Conservation (phyloP, 2,797 vertebrate species). For the Setipinna tenuifilis region DNA sequence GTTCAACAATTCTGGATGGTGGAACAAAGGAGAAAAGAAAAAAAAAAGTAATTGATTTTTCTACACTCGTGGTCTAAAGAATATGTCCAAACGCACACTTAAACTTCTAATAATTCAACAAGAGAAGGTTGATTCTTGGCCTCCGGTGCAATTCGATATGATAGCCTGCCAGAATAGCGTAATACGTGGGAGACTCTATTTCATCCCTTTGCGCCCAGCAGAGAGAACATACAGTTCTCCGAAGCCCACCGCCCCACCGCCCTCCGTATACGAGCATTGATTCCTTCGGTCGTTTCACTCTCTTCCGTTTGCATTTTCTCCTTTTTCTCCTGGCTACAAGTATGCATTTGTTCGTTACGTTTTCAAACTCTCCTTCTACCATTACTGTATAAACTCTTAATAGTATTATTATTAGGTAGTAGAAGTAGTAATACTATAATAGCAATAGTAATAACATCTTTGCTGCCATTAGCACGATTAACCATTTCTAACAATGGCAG, state of each 20-base stretch:
- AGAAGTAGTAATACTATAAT: too few species aligned
- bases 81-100: background rate
- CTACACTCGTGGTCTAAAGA: background rate
- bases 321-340: too few species aligned
- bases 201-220: background rate
- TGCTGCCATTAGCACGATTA: too few species aligned
- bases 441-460: background rate
- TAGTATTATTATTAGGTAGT: background rate
- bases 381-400: too few species aligned
- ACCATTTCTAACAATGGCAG: too few species aligned
- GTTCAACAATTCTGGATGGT: background rate
- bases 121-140: background rate
- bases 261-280: background rate
- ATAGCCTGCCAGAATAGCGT: background rate
- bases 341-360: too few species aligned
- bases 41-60: background rate
- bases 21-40: background rate
- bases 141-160: background rate
- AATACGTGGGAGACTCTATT: background rate
- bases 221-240: background rate
- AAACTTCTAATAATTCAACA: background rate
- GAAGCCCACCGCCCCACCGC: too few species aligned
- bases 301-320: too few species aligned
- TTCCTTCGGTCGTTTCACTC: too few species aligned
- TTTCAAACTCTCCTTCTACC: too few species aligned